A percentile compares a stretch with the other conserved stretches of the same genome.
phyloP scores from a whole-genome alignment of 53 echinoderm and acorn worm genomes.

The Crossaster papposus region DNA sequence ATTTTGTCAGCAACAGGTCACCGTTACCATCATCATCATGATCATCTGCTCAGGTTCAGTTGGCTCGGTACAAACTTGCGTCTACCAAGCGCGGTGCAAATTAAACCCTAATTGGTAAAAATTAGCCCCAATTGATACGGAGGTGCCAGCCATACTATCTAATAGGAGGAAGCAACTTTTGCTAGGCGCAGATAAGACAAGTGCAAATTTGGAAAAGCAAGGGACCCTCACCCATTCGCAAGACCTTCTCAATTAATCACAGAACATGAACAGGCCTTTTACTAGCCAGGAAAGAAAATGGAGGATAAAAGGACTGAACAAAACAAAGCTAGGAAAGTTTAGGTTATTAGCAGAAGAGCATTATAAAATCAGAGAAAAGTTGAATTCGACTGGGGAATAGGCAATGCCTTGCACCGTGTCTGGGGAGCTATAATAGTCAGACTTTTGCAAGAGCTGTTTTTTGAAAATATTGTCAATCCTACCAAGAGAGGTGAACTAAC shows the following conservation, averaged over 20 bases:
- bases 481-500: too few species aligned
- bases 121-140: constrained; percentile 27
- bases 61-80: neutral
- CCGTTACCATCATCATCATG: neutral
- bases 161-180: neutral
- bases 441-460: too few species aligned
- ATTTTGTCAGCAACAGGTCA: neutral
- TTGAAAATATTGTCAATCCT: too few species aligned
- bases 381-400: too few species aligned
- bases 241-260: neutral
- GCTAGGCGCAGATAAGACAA: neutral
- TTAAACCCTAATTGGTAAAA: constrained; percentile 37
- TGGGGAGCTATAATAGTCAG: too few species aligned
- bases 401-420: too few species aligned
- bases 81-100: neutral
- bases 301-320: neutral
- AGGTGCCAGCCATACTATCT: constrained; percentile 32
- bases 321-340: neutral
- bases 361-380: too few species aligned
- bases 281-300: neutral
- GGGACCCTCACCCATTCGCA: neutral
- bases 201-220: neutral
- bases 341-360: neutral
- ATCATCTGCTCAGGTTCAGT: neutral
- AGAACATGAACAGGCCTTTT: neutral